Base-by-base conservation (phyloP, 2,888 invertebrate genomes). In the Trichopoda pennipes region DNA sequence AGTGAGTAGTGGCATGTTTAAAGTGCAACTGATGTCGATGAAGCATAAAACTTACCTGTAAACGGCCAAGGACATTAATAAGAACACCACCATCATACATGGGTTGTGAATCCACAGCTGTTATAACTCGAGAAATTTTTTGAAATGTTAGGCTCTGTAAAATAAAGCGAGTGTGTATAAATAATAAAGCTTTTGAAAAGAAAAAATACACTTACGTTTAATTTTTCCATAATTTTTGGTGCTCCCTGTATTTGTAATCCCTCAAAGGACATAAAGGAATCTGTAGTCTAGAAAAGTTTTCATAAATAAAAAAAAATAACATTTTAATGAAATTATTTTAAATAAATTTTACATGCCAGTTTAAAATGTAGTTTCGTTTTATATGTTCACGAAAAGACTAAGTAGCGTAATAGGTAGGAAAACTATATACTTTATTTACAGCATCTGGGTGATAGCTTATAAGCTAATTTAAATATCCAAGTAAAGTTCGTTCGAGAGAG, bases 31-130 rank as follows among this genome's bases (percentile, higher is more conserved):
- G 3, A 28, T 28, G 14, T 53, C 23, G 8, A 53, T 16, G 16
- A 6, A 4, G 32, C 0, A 47, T 12, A 38, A 38, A 44, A 69
- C 47, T 70, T 92, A 98, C 98, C 96, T 99, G 96, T 89, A 99
- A 93, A 92, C 98, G 96, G 87, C 99, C 99, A 86, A 99, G 93
- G 69, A 99, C 99, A 93, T 96, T 96, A 86, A 99, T 97, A 91
- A 99, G 92, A 86, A 99, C 96, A 84, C 98, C 98, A 81, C 98
- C 99, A 92, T 98, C 99, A 89, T 97, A 96, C 94, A 97, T 98
- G n/a, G 99, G 99, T 91, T 99, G 99, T 64, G 97, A 97, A 91
- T 99, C 99, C 83, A 98, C 95, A 32, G 97, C 95, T 80, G 99
- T 98, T 90, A 99, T 95, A 88, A 95, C 93, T 91, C 98, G 95